Base-by-base conservation (phyloP, 1,140 invertebrate genomes). In the Amyelois transitella region DNA sequence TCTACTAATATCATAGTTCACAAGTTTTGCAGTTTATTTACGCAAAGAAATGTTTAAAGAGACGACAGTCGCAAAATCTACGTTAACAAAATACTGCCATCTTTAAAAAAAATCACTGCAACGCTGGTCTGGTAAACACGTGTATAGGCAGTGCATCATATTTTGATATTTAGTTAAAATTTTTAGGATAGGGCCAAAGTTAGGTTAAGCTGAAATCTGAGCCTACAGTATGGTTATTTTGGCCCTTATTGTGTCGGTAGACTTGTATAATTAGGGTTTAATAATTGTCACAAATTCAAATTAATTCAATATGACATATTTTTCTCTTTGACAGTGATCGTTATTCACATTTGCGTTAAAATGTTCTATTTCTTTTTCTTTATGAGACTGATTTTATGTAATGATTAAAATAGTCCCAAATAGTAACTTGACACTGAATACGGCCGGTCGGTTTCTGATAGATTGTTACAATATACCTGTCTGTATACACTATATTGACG, bases 381-480 rank as follows among this genome's bases (percentile, higher is more conserved):
- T 81, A 77, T 85, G 76, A 82, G 84, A 87, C 84, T 87, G 84
- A 87, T 87, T 85, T 87, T 87, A 77, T 66, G 79, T 85, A 83
- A 81, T 80, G 62, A 62, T 21, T 57, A 60, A 69, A 67, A 68
- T 74, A 75, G 69, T 76, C 67, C 18, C 69, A 65, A 66, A 64
- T 62, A 55, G 43, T n/a, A n/a, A n/a, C n/a, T 60, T 63, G 65
- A 51, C 66, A 62, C 61, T 58, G 2, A 44, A 10, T 25, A 24
- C 10, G n/a, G n/a, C n/a, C n/a, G n/a, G 18, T 28, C 25, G 55
- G 18, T 7, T 48, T 28, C 50, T 51, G 55, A 24, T 51, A 22
- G 38, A 2, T 44, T 14, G 17, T n/a, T 32, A 1, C n/a, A 14
- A 14, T 38, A 6, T 14, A 38, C 12, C 0, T 2, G 17, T 4